Evolutionary conservation across 2,797 vertebrate genomes (phyloP).

Genomic region (Aythya fuligula): DNA sequence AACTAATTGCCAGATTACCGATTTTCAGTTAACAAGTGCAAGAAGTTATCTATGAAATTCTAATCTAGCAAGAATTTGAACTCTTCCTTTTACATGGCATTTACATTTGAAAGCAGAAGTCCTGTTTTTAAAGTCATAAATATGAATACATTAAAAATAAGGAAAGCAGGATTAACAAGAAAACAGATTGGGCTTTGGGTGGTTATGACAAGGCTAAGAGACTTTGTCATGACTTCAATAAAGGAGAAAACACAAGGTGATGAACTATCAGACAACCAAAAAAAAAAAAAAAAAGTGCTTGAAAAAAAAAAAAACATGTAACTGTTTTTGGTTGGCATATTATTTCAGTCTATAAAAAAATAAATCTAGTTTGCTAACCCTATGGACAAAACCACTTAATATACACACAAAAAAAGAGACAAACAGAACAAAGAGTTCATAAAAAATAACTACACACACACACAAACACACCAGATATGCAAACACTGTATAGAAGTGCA

Average conservation of each 20-base stretch:
- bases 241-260: neutral
- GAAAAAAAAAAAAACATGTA: neutral
- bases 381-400: neutral
- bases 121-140: neutral
- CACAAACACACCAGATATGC: neutral
- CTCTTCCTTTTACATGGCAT: neutral
- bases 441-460: neutral
- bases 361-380: neutral
- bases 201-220: neutral
- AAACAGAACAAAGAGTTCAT: neutral
- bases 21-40: neutral
- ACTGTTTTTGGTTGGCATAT: neutral
- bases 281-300: neutral
- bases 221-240: neutral
- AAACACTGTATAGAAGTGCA: neutral
- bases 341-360: neutral
- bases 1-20: neutral
- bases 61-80: neutral
- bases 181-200: neutral
- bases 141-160: neutral
- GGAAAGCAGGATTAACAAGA: neutral
- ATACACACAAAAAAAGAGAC: neutral
- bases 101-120: neutral
- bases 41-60: neutral
- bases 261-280: neutral